Conservation (phyloP, 2,888 invertebrate genomes). For the Pachymerium ferrugineum region DNA sequence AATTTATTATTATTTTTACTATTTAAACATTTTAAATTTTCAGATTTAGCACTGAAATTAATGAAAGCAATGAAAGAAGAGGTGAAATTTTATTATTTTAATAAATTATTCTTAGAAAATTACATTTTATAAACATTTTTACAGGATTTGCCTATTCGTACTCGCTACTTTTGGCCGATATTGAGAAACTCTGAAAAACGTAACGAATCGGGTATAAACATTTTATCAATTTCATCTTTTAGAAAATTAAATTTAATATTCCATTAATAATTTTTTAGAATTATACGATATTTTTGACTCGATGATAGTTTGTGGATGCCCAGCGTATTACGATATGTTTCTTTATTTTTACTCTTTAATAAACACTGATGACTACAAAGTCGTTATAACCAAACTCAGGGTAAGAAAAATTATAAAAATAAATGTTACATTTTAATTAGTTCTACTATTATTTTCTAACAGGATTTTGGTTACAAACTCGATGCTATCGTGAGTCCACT, state of each 20-base stretch:
- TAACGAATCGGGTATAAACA: slow-evolving; percentile 52
- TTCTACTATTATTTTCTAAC: slow-evolving; percentile 16
- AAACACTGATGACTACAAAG: slow-evolving; percentile 51
- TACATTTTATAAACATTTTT: not conserved
- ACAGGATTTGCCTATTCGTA: slow-evolving; percentile 58
- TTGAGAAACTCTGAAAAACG: slow-evolving; percentile 53
- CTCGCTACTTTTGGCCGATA: slow-evolving; percentile 83
- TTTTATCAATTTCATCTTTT: slow-evolving; percentile 28
- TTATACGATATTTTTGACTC: slow-evolving; percentile 59
- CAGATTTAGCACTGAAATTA: slow-evolving; percentile 57
- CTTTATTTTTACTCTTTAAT: slow-evolving; percentile 65
- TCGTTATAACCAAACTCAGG: slow-evolving; percentile 50
- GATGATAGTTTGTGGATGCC: slow-evolving; percentile 60
- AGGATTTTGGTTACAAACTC: slow-evolving; percentile 36
- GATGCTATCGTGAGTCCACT: slow-evolving; percentile 56
- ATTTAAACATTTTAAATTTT: slow-evolving; percentile 33
- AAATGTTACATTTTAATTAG: not conserved
- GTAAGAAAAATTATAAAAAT: not conserved
- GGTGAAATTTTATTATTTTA: slow-evolving; percentile 33
- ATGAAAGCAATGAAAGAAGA: slow-evolving; percentile 59
- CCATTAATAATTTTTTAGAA: slow-evolving; percentile 42
- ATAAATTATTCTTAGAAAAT: not conserved
- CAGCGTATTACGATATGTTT: slow-evolving; percentile 61
- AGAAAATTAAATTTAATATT: slow-evolving; percentile 36
- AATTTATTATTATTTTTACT: not conserved